Percentiles rank a stretch among this genome's conserved stretches.
These are phyloP conservation scores for Trissolcus japonicus DNA, from an alignment of 2,888 invertebrate species.

Conservation along the genomic window DNA sequence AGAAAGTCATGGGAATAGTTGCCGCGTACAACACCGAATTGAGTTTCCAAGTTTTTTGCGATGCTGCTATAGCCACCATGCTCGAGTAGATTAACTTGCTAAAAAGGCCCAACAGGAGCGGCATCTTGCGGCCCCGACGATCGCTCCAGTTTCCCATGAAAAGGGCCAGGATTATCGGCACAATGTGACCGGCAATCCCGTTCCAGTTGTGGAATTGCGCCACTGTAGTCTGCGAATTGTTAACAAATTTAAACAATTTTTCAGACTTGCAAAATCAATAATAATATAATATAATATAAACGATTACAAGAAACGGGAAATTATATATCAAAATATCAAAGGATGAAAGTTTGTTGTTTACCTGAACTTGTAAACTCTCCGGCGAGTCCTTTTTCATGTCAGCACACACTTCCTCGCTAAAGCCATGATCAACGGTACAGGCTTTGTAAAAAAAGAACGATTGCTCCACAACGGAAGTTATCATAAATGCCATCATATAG, in stretches of 20 bases:
- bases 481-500: constrained; percentile 92
- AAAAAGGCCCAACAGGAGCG: constrained; percentile 83
- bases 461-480: constrained; percentile 87
- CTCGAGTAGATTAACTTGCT: constrained; percentile 87
- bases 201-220: constrained; percentile 88
- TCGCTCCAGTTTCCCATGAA: constrained; percentile 91
- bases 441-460: constrained; percentile 87
- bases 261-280: too few relatives aligned
- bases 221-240: constrained; percentile 80
- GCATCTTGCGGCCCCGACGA: constrained; percentile 85
- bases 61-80: constrained; percentile 85
- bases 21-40: constrained; percentile 86
- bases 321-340: neutral
- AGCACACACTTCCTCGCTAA: constrained; percentile 17
- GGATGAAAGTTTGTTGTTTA: neutral
- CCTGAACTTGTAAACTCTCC: neutral
- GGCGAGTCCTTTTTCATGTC: constrained; percentile 9
- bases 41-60: constrained; percentile 82
- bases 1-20: constrained; percentile 85
- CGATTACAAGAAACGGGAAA: too few relatives aligned
- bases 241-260: neutral
- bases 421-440: constrained; percentile 84
- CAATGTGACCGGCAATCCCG: constrained; percentile 83
- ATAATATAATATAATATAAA: too few relatives aligned
- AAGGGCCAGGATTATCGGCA: constrained; percentile 86